A percentile compares a stretch with the other conserved stretches of the same genome.
phyloP scores from a whole-genome alignment of 2,797 vertebrate genomes.

The Picus viridis region DNA sequence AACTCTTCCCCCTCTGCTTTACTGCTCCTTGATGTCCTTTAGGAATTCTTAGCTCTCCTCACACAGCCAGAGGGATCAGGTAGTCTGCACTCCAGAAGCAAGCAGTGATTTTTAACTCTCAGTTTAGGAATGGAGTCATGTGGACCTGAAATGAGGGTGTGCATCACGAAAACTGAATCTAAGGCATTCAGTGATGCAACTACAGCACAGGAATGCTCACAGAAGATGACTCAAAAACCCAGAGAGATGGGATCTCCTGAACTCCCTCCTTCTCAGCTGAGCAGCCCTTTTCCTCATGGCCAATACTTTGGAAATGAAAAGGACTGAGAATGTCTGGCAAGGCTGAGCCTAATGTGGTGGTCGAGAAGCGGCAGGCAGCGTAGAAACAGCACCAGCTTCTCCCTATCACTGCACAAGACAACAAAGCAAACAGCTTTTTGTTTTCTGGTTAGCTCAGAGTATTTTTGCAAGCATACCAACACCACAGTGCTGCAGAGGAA shows the following conservation, averaged over 20 bases:
- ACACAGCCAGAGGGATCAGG: not conserved
- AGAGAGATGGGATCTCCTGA: not conserved
- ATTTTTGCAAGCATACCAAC: not conserved
- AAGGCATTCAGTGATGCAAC: not conserved
- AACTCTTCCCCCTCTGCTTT: not conserved
- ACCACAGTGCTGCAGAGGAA: not conserved
- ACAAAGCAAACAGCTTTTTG: not conserved
- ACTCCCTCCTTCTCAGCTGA: not conserved
- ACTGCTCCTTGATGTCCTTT: not conserved
- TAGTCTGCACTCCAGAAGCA: not conserved
- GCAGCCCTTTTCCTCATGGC: not conserved
- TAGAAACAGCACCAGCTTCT: not conserved
- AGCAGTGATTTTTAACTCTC: not conserved
- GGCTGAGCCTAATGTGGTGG: not conserved
- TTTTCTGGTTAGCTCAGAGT: not conserved
- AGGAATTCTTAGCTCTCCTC: not conserved
- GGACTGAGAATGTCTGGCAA: not conserved
- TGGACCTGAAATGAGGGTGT: not conserved
- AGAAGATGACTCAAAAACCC: not conserved
- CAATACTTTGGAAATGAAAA: not conserved
- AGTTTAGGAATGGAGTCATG: not conserved
- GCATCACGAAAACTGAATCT: not conserved
- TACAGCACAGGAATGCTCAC: not conserved
- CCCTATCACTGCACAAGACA: not conserved
- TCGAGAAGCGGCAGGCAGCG: not conserved